Evolutionary conservation across 2,797 vertebrate genomes (phyloP).

Genomic region (Crypturellus tataupa): DNA sequence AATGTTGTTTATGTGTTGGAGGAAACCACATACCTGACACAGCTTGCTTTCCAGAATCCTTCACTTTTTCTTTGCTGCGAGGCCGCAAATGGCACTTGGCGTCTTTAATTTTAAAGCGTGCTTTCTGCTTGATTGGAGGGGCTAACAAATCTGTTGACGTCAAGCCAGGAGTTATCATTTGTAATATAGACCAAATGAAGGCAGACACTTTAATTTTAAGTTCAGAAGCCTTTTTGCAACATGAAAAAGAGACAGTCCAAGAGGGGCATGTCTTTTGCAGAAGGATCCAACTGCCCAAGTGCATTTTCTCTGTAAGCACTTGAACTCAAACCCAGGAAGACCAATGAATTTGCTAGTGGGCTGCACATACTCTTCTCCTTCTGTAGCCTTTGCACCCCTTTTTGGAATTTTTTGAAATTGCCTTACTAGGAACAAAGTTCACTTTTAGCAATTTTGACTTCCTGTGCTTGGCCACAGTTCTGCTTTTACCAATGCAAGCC

Average conservation of each 20-base stretch:
- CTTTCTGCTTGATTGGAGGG: slow-evolving; percentile 92
- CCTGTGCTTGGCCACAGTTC: not conserved
- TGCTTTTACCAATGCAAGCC: not conserved
- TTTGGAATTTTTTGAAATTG: not conserved
- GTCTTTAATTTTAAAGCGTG: slow-evolving; percentile 95
- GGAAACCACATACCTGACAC: slow-evolving; percentile 83
- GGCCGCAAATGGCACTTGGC: slow-evolving; percentile 93
- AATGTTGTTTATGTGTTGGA: not conserved
- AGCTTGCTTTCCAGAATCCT: slow-evolving; percentile 84
- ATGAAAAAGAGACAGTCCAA: not conserved
- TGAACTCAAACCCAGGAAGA: not conserved
- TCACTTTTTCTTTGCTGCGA: slow-evolving; percentile 88
- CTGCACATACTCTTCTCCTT: not conserved
- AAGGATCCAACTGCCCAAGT: not conserved
- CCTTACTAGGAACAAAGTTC: not conserved
- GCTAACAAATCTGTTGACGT: slow-evolving; percentile 82
- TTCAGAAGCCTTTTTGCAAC: not conserved
- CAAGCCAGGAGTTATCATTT: not conserved
- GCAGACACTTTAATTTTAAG: not conserved
- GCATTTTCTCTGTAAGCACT: not conserved
- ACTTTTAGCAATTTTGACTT: not conserved
- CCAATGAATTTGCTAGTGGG: not conserved
- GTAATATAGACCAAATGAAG: not conserved
- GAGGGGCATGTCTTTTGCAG: not conserved
- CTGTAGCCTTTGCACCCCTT: not conserved